These are phyloP conservation scores for Dyspetes luteomarginatus DNA, from an alignment of 2,888 invertebrate genomes.

Conservation along the genomic window DNA sequence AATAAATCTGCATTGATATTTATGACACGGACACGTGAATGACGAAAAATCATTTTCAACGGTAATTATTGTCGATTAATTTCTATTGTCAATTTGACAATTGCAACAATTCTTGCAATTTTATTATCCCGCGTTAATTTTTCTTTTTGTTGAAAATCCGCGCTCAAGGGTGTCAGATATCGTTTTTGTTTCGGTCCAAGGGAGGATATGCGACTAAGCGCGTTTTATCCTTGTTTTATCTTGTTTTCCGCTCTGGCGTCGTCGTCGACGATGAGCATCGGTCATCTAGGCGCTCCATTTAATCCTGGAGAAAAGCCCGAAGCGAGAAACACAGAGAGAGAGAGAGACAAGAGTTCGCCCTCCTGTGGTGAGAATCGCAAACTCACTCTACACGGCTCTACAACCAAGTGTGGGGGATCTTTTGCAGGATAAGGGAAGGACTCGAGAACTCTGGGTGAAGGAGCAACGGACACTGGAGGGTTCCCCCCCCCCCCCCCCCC, in stretches of 20 bases:
- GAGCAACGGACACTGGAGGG: slow-evolving; percentile 39
- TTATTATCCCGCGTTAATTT: not conserved
- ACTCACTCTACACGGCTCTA: slow-evolving; percentile 22
- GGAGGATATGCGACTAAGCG: slow-evolving; percentile 61
- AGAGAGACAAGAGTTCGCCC: slow-evolving; percentile 24
- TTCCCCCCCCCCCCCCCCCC: too few species aligned
- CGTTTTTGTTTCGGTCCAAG: not conserved
- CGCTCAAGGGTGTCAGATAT: not conserved
- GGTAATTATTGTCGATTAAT: not conserved
- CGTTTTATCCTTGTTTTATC: slow-evolving; percentile 82
- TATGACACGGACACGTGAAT: too few species aligned
- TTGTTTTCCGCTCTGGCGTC: slow-evolving; percentile 75
- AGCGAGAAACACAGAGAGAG: slow-evolving; percentile 24
- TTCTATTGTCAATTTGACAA: too few species aligned
- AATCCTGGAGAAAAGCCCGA: slow-evolving; percentile 80
- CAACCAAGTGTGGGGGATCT: slow-evolving; percentile 76
- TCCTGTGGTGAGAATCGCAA: slow-evolving; percentile 57
- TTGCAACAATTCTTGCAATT: not conserved
- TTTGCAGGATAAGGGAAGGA: slow-evolving; percentile 76
- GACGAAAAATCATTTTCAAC: too few species aligned
- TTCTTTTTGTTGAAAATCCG: not conserved
- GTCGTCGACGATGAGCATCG: slow-evolving; percentile 76
- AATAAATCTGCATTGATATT: too few species aligned
- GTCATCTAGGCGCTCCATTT: slow-evolving; percentile 83
- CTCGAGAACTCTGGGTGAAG: slow-evolving; percentile 17